Base-by-base conservation (phyloP, 2,113 vertebrate genomes). In the Atherinomorus stipes region DNA sequence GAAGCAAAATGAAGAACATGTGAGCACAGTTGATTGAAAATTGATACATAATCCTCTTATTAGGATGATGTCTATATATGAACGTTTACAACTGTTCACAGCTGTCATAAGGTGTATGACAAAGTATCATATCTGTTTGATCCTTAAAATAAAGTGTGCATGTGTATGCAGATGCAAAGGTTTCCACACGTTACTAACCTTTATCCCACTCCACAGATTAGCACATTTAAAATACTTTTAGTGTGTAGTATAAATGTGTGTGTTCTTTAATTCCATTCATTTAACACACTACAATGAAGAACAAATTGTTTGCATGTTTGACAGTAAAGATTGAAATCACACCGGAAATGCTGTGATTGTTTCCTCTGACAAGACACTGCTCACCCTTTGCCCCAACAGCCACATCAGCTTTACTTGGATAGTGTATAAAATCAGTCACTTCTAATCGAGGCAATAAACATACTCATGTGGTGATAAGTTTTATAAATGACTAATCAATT, bases 371-470 rank as follows among this genome's bases (percentile, higher is more conserved):
- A 47, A 18, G 44, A 18, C 44, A 47, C 18, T 62, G n/a, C 44
- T 21, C 2, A 21, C 50, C 45, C 62, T 64, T 64, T 91, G 76
- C 83, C 78, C 56, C 2, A 44, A 6, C 54, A 57, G 84, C 85
- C 90, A 92, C 82, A 85, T 90, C 85, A 78, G 1, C 81, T 67
- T 42, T 47, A 28, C n/a, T 31, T 25, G 37, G n/a, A n/a, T 7
- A 10, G 19, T 0, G 31, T 13, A 11, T 12, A 50, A 15, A 44
- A 23, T 52, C 1, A 28, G 7, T 28, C 1, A 58, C 51, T 68
- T 42, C 1, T 42, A 0, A 45, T 15, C 4, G 11, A 16, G 21
- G 7, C 1, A 19, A 4, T 13, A 2, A 37, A 22, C 2, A 13
- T 3, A 23, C 1, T 0, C 1, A 0, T 12, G 7, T 51, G 9